phyloP scores from a whole-genome alignment of 2,888 invertebrate genomes.

The Plusia festucae region DNA sequence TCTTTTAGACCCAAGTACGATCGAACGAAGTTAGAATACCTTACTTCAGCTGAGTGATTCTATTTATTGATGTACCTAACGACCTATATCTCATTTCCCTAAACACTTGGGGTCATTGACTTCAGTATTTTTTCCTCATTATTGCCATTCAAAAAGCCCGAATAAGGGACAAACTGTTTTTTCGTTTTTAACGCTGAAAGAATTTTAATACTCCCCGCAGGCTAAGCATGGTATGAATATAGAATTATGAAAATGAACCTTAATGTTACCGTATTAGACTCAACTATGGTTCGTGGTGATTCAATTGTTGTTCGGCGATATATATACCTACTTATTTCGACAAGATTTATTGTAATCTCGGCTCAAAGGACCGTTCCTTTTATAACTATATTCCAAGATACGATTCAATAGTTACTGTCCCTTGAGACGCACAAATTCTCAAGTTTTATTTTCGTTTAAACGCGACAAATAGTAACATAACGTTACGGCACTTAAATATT shows the following conservation, averaged over 20 bases:
- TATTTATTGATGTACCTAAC: background rate
- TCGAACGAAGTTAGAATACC: background rate
- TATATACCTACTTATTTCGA: background rate
- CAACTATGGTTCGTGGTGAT: too few relatives aligned
- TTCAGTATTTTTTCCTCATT: slow-evolving; percentile 31
- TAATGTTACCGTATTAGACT: background rate
- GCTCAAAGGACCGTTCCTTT: slow-evolving; percentile 27
- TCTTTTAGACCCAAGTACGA: too few relatives aligned
- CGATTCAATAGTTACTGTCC: slow-evolving; percentile 41
- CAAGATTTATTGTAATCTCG: slow-evolving; percentile 11
- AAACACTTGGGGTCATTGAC: slow-evolving; percentile 14
- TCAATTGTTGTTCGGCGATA: background rate
- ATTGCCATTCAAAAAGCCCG: slow-evolving; percentile 7
- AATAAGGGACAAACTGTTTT: slow-evolving; percentile 4
- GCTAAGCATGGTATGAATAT: background rate
- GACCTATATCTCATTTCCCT: background rate
- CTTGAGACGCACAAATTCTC: slow-evolving; percentile 34
- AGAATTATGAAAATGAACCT: background rate
- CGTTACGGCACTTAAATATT: slow-evolving; percentile 20
- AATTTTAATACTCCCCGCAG: background rate
- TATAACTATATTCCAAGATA: slow-evolving; percentile 27
- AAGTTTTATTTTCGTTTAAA: slow-evolving; percentile 45
- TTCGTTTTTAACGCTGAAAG: background rate
- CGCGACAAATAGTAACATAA: slow-evolving; percentile 11
- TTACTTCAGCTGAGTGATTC: background rate